Percentiles rank a stretch among this genome's conserved stretches.
phyloP scores from a whole-genome alignment of 1,140 invertebrate species.

The Philopotamus ludificatus region DNA sequence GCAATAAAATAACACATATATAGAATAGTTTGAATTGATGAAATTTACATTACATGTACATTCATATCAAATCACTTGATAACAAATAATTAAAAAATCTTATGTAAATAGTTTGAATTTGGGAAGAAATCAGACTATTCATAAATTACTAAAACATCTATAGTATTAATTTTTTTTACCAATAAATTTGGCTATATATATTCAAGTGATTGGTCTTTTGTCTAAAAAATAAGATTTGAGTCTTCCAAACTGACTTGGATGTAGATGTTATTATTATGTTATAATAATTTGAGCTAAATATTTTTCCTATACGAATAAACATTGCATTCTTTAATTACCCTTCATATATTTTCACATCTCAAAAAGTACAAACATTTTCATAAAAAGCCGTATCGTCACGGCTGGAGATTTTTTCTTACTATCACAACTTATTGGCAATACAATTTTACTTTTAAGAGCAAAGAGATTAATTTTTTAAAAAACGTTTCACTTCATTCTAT shows the following conservation, averaged over 20 bases:
- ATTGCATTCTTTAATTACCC: not conserved
- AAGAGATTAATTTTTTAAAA: too few species aligned
- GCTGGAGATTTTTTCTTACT: constrained; percentile 17
- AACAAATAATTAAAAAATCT: too few species aligned
- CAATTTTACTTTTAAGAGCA: constrained; percentile 10
- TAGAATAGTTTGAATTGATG: too few species aligned
- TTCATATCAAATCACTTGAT: too few species aligned
- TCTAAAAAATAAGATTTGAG: constrained; percentile 12
- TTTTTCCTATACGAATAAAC: not conserved
- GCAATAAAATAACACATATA: too few species aligned
- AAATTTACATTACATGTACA: too few species aligned
- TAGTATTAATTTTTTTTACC: constrained; percentile 29
- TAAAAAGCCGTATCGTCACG: constrained; percentile 3
- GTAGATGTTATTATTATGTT: constrained; percentile 37
- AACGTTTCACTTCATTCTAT: too few species aligned
- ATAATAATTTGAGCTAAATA: constrained; percentile 1
- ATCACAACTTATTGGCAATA: constrained; percentile 20
- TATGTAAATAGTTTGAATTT: too few species aligned
- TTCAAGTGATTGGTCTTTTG: constrained; percentile 38
- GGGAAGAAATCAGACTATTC: constrained; percentile 8
- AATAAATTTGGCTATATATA: constrained; percentile 38
- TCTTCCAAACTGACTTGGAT: constrained; percentile 22
- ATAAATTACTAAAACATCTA: constrained; percentile 21
- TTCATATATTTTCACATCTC: not conserved
- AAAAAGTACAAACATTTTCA: not conserved